Percentiles rank a stretch among this genome's conserved stretches.
Conservation (phyloP, 2,113 vertebrate species). For the Ailuropoda melanoleuca region DNA sequence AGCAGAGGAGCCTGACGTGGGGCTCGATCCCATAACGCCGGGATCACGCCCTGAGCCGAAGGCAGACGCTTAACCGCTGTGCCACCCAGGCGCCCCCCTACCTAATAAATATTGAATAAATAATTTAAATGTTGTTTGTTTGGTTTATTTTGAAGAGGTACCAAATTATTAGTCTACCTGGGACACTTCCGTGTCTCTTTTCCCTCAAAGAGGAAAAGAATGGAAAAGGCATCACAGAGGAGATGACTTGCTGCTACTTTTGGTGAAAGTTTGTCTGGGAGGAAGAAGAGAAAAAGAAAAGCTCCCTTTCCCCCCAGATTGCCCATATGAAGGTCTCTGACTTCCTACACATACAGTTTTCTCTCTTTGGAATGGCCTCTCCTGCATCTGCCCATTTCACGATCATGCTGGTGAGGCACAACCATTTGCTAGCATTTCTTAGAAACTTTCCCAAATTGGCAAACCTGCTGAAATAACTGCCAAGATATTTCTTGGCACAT, state of each 20-base stretch:
- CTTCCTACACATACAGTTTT: background rate
- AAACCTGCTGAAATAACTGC: background rate
- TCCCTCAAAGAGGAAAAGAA: background rate
- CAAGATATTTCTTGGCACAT: conserved; percentile 25
- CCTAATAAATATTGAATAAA: background rate
- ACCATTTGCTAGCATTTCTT: background rate
- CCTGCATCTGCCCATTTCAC: background rate
- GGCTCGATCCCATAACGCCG: no score
- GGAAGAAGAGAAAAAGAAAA: background rate
- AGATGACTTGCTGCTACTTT: background rate
- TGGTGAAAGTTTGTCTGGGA: background rate
- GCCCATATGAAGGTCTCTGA: background rate
- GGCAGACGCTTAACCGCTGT: no score
- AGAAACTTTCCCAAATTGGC: background rate
- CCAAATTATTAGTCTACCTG: background rate
- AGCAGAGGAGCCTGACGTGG: no score
- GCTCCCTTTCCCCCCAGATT: background rate
- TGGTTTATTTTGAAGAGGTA: background rate
- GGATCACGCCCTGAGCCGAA: no score
- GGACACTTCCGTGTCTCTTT: conserved; percentile 6
- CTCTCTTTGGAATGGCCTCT: background rate
- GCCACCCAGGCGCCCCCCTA: no score
- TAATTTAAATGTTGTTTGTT: background rate
- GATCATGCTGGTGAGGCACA: background rate
- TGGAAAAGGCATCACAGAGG: background rate